phyloP scores from a whole-genome alignment of 35 echinoderm and acorn worm genomes.

The Anneissia japonica region DNA sequence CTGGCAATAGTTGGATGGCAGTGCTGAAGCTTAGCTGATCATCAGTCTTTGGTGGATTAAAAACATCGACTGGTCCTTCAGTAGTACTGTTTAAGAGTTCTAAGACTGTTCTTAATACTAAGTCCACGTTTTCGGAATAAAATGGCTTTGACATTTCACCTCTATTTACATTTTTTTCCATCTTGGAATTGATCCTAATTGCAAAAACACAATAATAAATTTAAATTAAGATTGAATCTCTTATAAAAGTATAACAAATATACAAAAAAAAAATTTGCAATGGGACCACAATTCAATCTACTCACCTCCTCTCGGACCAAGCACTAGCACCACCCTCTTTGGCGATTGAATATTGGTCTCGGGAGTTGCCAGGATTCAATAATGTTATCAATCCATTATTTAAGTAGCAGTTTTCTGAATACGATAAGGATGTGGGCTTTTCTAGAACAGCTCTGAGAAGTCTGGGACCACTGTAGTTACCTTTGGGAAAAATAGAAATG shows the following conservation, averaged over 20 bases:
- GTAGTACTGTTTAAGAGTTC: not conserved
- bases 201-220: not conserved
- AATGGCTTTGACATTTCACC: not conserved
- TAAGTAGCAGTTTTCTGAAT: not conserved
- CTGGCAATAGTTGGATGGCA: conserved; percentile 22
- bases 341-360: not conserved
- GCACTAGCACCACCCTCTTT: not conserved
- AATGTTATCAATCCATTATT: not conserved
- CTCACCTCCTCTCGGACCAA: no score
- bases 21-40: conserved; percentile 9
- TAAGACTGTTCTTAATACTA: not conserved
- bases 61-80: not conserved
- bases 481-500: not conserved
- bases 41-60: not conserved
- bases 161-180: not conserved
- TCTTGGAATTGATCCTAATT: not conserved
- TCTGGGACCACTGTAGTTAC: not conserved
- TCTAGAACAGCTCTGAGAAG: not conserved
- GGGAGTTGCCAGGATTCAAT: not conserved
- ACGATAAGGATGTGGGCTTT: not conserved
- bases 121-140: conserved; percentile 8
- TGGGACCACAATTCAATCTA: no score
- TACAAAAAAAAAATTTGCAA: no score
- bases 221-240: not conserved
- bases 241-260: no score